These are phyloP conservation scores for Orientallactaga sibirica DNA, from an alignment of 2,797 vertebrate species.

Conservation along the genomic window DNA sequence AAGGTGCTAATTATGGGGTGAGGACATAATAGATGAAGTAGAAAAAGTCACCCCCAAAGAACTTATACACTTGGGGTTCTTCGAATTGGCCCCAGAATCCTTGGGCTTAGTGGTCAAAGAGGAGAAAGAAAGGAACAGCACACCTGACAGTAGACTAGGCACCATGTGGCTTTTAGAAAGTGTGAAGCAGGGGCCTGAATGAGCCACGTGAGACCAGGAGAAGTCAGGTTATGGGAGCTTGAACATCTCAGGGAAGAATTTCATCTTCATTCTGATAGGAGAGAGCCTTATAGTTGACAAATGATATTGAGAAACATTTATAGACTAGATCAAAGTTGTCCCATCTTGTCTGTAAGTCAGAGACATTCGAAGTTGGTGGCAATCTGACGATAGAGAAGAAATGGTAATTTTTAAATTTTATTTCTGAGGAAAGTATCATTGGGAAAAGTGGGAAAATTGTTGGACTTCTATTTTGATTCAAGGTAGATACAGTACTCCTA, in stretches of 20 bases:
- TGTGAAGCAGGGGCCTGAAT: not conserved
- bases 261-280: not conserved
- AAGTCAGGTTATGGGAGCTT: not conserved
- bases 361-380: not conserved
- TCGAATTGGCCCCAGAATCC: not conserved
- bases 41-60: not conserved
- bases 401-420: not conserved
- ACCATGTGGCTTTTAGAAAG: not conserved
- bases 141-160: not conserved
- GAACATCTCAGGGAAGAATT: not conserved
- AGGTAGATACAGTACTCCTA: not conserved
- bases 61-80: not conserved
- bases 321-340: not conserved
- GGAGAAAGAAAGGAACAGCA: not conserved
- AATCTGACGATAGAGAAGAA: not conserved
- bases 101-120: not conserved
- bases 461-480: slow-evolving; percentile 4
- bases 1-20: not conserved
- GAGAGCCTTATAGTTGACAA: not conserved
- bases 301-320: not conserved
- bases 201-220: not conserved
- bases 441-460: not conserved
- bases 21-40: not conserved
- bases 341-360: not conserved
- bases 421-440: not conserved